Evolutionary conservation across 1,140 invertebrate genomes (phyloP).

Genomic region (Brachionus rubens): DNA sequence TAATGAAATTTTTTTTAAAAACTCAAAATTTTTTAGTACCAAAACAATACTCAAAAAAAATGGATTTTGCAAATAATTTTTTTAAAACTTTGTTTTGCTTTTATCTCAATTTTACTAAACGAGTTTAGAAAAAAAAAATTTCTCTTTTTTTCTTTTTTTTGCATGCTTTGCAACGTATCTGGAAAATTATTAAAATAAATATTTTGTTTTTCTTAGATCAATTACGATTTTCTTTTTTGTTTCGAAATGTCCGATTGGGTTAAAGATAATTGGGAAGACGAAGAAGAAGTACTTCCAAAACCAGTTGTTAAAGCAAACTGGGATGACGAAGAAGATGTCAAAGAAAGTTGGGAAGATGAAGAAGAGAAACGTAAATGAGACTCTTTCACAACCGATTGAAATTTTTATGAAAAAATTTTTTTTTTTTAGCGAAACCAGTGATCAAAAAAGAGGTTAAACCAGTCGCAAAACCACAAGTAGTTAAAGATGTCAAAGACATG

Average conservation of each 20-base stretch:
- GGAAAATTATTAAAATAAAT: too few species aligned
- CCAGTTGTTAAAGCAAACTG: neutral
- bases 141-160: too few species aligned
- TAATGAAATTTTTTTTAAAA: too few species aligned
- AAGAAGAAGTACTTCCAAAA: neutral
- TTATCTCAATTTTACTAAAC: too few species aligned
- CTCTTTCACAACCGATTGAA: neutral
- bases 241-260: neutral
- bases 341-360: slow-evolving; percentile 46
- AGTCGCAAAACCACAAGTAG: neutral
- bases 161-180: too few species aligned
- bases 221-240: too few species aligned
- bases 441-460: neutral
- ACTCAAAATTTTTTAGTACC: too few species aligned
- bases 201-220: too few species aligned
- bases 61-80: too few species aligned
- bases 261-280: slow-evolving; percentile 39
- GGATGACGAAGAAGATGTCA: slow-evolving; percentile 32
- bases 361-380: neutral
- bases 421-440: neutral
- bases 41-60: too few species aligned
- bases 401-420: neutral
- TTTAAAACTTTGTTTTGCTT: too few species aligned
- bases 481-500: slow-evolving; percentile 21
- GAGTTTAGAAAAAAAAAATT: too few species aligned